Evolutionary conservation across 2,113 vertebrate genomes (phyloP), one percentile per base, ranked within the genome.

Genomic region (Myiagra hebetior): DNA sequence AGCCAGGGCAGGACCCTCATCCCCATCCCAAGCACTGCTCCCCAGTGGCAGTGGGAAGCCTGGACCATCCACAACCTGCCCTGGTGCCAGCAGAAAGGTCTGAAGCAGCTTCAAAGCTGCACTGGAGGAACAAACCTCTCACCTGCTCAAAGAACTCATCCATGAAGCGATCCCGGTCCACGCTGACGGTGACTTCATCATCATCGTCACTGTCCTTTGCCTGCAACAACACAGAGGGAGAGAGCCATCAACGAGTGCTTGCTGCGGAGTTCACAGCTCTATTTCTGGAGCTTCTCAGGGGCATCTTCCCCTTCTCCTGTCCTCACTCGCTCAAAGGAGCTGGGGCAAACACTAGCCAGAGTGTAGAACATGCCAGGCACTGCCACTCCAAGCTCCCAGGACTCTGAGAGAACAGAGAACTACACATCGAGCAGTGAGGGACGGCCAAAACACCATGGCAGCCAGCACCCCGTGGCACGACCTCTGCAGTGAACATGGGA

Each of bases 131-230:
- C 42, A 70, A 93, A 82, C 8, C 30, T 89, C 98, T 95, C 96
- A 98, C 98, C 98, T 98, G 98, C 92, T 98, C 98, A 17, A 98
- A 98, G 97, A 98, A 98, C 84, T 98, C 98, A 13, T 98, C 98
- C 98, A 98, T 98, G 95, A 98, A 98, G 90, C 96, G 98, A 68
- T 98, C 98, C 89, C 98, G 97, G 97, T 98, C 98, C 97, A 98
- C 95, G 0, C 98, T 98, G 95, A 98, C 98, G 1, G 98, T 97
- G 97, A 98, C 98, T 82, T 98, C 98, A 42, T 98, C 98, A 3
- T 98, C 98, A 2, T 98, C 98, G 0, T 98, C 98, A 30, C 98
- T 98, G 97, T 98, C 98, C 97, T 98, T 98, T 6, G 98, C 98
- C 98, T 98, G 95, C 67, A 91, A 67, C 1, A 26, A 84, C 57